Evolutionary conservation across 2,113 vertebrate species (phyloP).

Genomic region (Perccottus glenii): DNA sequence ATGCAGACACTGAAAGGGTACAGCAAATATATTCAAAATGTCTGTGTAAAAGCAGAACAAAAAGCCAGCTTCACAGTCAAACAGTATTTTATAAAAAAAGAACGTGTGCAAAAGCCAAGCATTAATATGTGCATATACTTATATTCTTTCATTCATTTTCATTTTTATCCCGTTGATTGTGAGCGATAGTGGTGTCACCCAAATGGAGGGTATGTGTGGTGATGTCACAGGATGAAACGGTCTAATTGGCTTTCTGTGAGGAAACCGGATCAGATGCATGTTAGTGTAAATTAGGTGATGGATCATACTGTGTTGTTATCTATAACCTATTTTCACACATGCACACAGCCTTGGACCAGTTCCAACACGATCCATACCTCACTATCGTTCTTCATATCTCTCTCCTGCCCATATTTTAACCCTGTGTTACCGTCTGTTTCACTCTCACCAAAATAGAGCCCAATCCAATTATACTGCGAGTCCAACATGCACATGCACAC

Average conservation of each 20-base stretch:
- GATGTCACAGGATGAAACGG: conserved; percentile 32
- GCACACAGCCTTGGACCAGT: background rate
- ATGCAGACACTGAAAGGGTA: no score
- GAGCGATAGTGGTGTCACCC: conserved; percentile 47
- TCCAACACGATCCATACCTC: background rate
- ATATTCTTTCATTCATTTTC: conserved; percentile 56
- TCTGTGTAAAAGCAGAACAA: conserved; percentile 12
- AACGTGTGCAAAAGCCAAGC: conserved; percentile 45
- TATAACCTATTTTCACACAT: conserved; percentile 47
- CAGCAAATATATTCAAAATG: no score
- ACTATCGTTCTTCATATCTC: conserved; percentile 4
- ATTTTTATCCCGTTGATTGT: conserved; percentile 34
- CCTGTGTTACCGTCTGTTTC: conserved; percentile 10
- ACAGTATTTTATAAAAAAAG: conserved; percentile 16
- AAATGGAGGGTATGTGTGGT: conserved; percentile 7
- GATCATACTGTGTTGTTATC: conserved; percentile 52
- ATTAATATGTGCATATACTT: conserved; percentile 71
- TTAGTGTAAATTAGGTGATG: conserved; percentile 65
- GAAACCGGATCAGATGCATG: conserved; percentile 33
- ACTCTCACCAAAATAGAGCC: conserved; percentile 30
- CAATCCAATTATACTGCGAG: conserved; percentile 29
- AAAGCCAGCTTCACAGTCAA: conserved; percentile 5
- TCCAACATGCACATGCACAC: background rate
- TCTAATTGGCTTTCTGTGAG: conserved; percentile 50
- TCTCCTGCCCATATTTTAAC: conserved; percentile 12